Base-by-base conservation (phyloP, 64 coral and sea anemone species). In the Cladopsammia gracilis region DNA sequence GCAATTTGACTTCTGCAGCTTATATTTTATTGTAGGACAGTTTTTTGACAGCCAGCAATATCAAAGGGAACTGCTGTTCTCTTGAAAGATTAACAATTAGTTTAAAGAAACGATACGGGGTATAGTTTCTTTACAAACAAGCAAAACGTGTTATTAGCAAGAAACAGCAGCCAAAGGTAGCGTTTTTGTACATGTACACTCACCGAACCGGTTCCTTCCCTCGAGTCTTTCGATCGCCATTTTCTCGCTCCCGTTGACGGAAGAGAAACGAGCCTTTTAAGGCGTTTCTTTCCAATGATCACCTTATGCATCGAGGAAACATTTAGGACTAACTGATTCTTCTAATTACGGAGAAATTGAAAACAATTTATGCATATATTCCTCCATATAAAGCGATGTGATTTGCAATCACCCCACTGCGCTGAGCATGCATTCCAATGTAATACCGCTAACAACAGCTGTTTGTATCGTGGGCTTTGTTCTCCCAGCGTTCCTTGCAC, bases 261-360 rank as follows among this genome's bases (percentile, higher is more conserved):
- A 62, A 98, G 77, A 53, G 88, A 89, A 14, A 98, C 96, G 47
- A 98, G 71, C 75, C 83, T 98, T 34, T 94, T 94, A 15, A 98
- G 82, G 42, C 88, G 87, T 58, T 98, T 98, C 58, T 98, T 98
- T 20, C 96, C 96, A 20, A 98, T 98, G 50, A 98, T 98, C 78
- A 90, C 84, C 89, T 98, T 93, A 91, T 90, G 96, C 92, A 98
- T 94, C 58, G 53, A 68, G 66, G 53, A 60, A 64, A 64, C 92
- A 94, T 94, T 83, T 78, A 95, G 73, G 19, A 12, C 19, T 70
- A 44, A 91, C 62, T 70, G 16, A 14, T 42, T 73, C 23, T 46
- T 58, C 3, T 77, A 16, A 70, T 14, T 42, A 85, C 9, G 7
- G 20, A 57, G 49, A 73, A 57, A 19, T 71, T 51, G 16, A n/a